These are phyloP conservation scores for Rhinogobio ventralis DNA, from an alignment of 2,797 vertebrate genomes.

Conservation along the genomic window DNA sequence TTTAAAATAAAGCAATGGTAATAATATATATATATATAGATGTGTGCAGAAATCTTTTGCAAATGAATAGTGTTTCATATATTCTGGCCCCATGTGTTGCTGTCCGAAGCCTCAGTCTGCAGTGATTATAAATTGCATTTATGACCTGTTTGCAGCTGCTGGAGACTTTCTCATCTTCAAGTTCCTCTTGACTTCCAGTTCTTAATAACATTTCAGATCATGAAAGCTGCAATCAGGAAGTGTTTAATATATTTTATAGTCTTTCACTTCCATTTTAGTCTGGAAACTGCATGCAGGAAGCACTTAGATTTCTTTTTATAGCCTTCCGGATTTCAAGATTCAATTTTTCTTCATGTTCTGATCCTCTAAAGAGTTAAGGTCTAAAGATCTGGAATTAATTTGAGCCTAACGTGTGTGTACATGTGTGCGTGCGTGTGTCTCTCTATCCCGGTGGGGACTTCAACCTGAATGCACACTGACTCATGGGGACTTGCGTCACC, in stretches of 20 bases:
- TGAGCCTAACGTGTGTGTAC: neutral
- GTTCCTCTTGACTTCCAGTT: neutral
- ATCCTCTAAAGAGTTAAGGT: neutral
- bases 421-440: neutral
- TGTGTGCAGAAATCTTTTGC: neutral
- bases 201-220: conserved; percentile 18
- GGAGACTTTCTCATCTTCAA: conserved; percentile 1
- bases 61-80: neutral
- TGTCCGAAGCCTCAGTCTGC: neutral
- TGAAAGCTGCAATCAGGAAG: conserved; percentile 6
- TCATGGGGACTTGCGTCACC: too few relatives aligned
- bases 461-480: too few relatives aligned
- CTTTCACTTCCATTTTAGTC: conserved; percentile 11
- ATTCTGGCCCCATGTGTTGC: neutral
- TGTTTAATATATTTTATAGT: conserved; percentile 24
- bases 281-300: conserved; percentile 18
- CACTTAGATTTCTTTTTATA: conserved; percentile 28
- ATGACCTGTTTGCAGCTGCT: neutral
- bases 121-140: neutral
- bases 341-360: neutral
- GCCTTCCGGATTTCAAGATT: conserved; percentile 17
- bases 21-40: neutral
- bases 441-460: too few relatives aligned
- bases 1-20: neutral
- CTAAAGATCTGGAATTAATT: neutral